Evolutionary conservation across 35 echinoderm and acorn worm species (phyloP), one percentile per base, ranked within the genome.

Genomic region (Eucidaris tribuloides): DNA sequence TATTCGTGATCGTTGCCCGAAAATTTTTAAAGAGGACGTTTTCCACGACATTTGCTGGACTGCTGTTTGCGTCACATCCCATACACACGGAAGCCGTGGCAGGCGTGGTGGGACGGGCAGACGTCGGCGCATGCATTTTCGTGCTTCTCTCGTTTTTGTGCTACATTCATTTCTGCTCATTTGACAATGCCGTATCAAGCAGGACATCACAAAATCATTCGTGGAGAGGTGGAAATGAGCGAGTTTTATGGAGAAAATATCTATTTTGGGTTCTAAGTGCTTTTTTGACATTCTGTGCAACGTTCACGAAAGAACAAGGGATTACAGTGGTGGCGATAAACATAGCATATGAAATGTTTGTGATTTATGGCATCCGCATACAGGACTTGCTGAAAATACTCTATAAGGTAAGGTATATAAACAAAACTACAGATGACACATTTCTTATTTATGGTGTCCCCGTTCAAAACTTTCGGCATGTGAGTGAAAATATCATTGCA

Each of bases 31-130:
- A 79, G 30, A 36, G 58, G 28, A 52, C 38, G 14, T n/a, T 31
- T 57, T 66, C 90, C 27, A 70, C 59, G 37, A 61, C 76, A 23
- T 44, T 89, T 54, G 55, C 79, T 4, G 78, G 90, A 33, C 42
- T 83, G 40, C 30, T 90, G 4, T 93, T 99, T 52, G 86, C 91
- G 0, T 62, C 58, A 11, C 96, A 99, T 82, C 96, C 96, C 4
- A 89, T 99, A 17, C 90, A 99, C 49, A 99, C 96, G 14, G 96
- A 99, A 56, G 96, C 96, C 7, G 96, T 99, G 1, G 83, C 96
- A 1, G 96, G 96, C 9, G 59, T 99, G 1, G 96, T 99, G 22
- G 96, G 96, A 7, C 82, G 96, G 31, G 96, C 96, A 20, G 96
- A 99, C 45, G 90, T 99, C 3, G 87, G 82, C 9, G 96, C 96